Percentiles rank a stretch among this genome's conserved stretches.
phyloP scores from a whole-genome alignment of 1,140 invertebrate species.

The Pararge aegeria region DNA sequence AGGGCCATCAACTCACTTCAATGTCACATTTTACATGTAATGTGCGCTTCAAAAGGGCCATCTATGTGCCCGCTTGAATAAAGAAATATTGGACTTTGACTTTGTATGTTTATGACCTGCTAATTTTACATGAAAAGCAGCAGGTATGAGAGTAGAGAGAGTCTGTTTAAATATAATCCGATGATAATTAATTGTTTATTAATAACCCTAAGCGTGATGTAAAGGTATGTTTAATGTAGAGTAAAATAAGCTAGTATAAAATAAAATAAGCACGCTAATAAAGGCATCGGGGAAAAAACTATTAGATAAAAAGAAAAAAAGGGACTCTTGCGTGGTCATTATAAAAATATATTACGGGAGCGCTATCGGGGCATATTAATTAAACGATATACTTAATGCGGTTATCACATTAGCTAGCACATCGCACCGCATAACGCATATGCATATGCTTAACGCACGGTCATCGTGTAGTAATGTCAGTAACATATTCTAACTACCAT shows the following conservation, averaged over 20 bases:
- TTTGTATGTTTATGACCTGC: no score
- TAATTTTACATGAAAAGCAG: no score
- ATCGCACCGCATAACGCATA: no score
- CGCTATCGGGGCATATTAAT: slow-evolving; percentile 3
- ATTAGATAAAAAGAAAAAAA: slow-evolving; percentile 4
- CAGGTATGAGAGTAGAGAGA: no score
- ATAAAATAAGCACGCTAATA: background rate
- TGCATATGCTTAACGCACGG: no score
- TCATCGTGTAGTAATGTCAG: no score
- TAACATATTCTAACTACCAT: no score
- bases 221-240: background rate
- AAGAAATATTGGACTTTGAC: no score
- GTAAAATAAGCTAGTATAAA: background rate
- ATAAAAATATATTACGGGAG: background rate
- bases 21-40: no score
- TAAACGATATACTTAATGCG: slow-evolving; percentile 7
- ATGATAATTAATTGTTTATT: background rate
- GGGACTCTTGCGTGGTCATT: background rate
- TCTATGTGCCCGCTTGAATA: no score
- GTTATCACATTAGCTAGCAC: background rate
- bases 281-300: background rate
- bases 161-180: background rate
- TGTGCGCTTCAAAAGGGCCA: no score
- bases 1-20: no score
- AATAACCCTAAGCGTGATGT: background rate